These are phyloP conservation scores for Telenomus remus DNA, from an alignment of 1,140 invertebrate species.

Conservation along the genomic window DNA sequence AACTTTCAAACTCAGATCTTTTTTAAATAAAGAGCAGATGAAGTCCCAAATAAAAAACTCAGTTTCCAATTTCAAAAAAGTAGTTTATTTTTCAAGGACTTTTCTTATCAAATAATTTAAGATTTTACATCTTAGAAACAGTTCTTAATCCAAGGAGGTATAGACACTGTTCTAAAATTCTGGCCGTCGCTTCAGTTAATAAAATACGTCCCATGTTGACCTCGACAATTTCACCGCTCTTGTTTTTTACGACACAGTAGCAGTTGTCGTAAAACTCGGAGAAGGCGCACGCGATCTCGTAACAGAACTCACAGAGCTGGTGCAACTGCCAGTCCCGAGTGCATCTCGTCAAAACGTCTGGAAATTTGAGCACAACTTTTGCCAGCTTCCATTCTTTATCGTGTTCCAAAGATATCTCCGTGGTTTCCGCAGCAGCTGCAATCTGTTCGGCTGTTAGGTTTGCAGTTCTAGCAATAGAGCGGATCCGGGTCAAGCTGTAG, in stretches of 20 bases:
- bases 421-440: slow-evolving; percentile 75
- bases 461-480: slow-evolving; percentile 90
- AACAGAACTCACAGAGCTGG: slow-evolving; percentile 95
- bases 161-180: slow-evolving; percentile 91
- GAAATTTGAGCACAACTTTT: slow-evolving; percentile 89
- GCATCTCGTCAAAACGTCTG: slow-evolving; percentile 91
- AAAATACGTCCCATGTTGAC: slow-evolving; percentile 92
- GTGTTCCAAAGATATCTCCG: slow-evolving; percentile 85
- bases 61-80: too few species aligned
- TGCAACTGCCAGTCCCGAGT: slow-evolving; percentile 91
- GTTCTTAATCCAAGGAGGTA: slow-evolving; percentile 94
- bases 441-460: slow-evolving; percentile 79
- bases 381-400: slow-evolving; percentile 96
- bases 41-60: too few species aligned
- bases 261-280: slow-evolving; percentile 98
- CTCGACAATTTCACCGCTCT: slow-evolving; percentile 84
- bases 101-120: too few species aligned
- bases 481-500: slow-evolving; percentile 96
- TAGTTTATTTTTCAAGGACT: too few species aligned
- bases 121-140: slow-evolving; percentile 90
- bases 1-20: too few species aligned
- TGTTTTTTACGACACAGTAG: slow-evolving; percentile 97
- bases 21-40: too few species aligned
- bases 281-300: slow-evolving; percentile 94
- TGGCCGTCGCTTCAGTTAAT: slow-evolving; percentile 94